Evolutionary conservation across 1,140 invertebrate species (phyloP).

Genomic region (Drosophila takahashii): DNA sequence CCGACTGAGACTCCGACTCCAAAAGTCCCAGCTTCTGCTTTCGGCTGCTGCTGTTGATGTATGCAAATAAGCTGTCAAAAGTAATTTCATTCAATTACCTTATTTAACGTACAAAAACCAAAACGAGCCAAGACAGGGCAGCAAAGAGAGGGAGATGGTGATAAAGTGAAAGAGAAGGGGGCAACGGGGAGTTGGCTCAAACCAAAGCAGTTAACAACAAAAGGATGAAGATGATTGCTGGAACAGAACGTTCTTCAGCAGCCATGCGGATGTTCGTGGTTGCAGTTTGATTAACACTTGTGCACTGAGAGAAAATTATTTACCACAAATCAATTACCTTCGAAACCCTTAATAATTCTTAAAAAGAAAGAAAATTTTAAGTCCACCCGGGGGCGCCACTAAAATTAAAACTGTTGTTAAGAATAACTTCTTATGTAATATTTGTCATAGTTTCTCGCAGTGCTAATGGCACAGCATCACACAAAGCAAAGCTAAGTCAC

Average conservation of each 20-base stretch:
- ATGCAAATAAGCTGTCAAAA: conserved; percentile 84
- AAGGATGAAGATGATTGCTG: conserved; percentile 45
- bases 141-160: background rate
- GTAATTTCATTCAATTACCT: conserved; percentile 84
- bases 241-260: conserved; percentile 17
- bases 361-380: too few relatives aligned
- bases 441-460: background rate
- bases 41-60: conserved; percentile 72
- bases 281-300: conserved; percentile 51
- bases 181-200: conserved; percentile 6
- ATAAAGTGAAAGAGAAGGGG: background rate
- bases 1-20: conserved; percentile 3
- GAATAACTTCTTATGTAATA: background rate
- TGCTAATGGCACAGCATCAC: background rate
- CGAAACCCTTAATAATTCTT: too few relatives aligned
- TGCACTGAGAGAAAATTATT: background rate
- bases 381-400: background rate
- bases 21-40: conserved; percentile 18
- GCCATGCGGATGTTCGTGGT: conserved; percentile 49
- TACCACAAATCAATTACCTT: too few relatives aligned
- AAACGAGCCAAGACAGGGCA: conserved; percentile 25
- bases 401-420: too few relatives aligned
- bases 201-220: conserved; percentile 41
- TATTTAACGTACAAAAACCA: conserved; percentile 71
- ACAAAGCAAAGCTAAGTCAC: conserved; percentile 14